Evolutionary conservation across 2,888 invertebrate genomes (phyloP).

Genomic region (Blera fallax): DNA sequence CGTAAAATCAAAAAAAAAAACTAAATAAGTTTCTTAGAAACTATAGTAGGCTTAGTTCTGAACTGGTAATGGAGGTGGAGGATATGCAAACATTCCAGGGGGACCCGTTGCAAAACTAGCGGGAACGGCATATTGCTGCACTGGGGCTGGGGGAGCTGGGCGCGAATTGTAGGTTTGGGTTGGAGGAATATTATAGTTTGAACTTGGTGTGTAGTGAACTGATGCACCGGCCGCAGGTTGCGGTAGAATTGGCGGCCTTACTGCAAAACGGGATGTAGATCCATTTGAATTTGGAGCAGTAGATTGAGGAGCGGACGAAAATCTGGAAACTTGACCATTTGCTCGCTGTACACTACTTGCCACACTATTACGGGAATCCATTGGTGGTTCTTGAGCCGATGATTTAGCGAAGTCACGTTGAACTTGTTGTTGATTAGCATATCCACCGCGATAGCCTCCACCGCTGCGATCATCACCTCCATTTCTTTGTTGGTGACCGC

Average conservation of each 20-base stretch:
- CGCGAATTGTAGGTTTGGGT: constrained; percentile 43
- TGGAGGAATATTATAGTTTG: constrained; percentile 62
- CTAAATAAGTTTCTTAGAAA: constrained; percentile 27
- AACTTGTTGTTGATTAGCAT: constrained; percentile 76
- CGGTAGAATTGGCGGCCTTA: constrained; percentile 65
- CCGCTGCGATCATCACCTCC: constrained; percentile 75
- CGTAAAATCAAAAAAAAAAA: constrained; percentile 25
- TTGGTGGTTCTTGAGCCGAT: constrained; percentile 42
- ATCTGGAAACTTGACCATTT: constrained; percentile 76
- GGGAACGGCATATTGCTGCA: constrained; percentile 79
- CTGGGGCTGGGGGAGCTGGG: constrained; percentile 69
- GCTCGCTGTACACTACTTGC: constrained; percentile 71
- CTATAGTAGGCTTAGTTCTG: constrained; percentile 78
- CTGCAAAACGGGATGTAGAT: constrained; percentile 59
- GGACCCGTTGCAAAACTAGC: constrained; percentile 74
- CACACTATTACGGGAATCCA: constrained; percentile 42
- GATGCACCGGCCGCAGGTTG: constrained; percentile 67
- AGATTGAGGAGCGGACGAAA: constrained; percentile 74
- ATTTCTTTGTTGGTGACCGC: constrained; percentile 48
- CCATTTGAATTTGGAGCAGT: constrained; percentile 16
- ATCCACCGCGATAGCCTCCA: constrained; percentile 76
- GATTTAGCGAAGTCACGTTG: constrained; percentile 72
- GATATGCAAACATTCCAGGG: constrained; percentile 79
- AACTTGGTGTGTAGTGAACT: constrained; percentile 54
- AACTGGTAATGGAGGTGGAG: constrained; percentile 81